Base-by-base conservation (phyloP, 2,113 vertebrate genomes). In the Coregonus clupeaformis region DNA sequence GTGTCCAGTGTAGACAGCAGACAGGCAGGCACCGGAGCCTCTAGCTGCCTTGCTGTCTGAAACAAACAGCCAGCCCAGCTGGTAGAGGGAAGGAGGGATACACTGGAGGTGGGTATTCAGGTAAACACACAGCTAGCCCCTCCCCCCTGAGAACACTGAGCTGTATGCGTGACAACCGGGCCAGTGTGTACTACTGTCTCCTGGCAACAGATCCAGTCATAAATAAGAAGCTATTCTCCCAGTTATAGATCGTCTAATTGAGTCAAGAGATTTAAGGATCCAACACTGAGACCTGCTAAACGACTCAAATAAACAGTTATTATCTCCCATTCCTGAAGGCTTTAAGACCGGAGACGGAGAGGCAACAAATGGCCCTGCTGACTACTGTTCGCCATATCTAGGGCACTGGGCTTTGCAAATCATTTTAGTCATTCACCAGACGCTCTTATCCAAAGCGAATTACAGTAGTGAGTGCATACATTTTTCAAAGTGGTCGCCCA, bases 1-100 rank as follows among this genome's bases (percentile, higher is more conserved):
- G 91, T 85, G 84, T 86, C 81, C 71, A 69, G 65, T 84, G 79
- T 78, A 87, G 89, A 86, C 84, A 68, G 84, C 69, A 91, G 89
- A 91, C 87, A 83, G 45, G 70, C 79, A 90, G 89, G 89, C 87
- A 90, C 89, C 85, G 71, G 70, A 78, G 82, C 67, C 82, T 86
- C 79, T 42, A 11, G 36, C 7, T 12, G 86, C 77, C 84, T 84
- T 42, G 9, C 36, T 29, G 84, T 82, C 83, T 85, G 86, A 88
- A 87, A 77, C 78, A 77, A 82, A 78, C 67, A 25, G 74, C 84
- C 79, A 42, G 7, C 7, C 7, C 7, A 42, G 47, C 4, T 4
- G 14, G 12, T 18, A 14, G 12, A 4, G 47, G 14, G 3, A 52
- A 5, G 47, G 74, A 88, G 84, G 84, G 89, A 88, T 90, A 86